Percentiles rank a stretch among this genome's conserved stretches.
These are phyloP conservation scores for Bufo bufo DNA, from an alignment of 2,113 vertebrate species.

Conservation along the genomic window DNA sequence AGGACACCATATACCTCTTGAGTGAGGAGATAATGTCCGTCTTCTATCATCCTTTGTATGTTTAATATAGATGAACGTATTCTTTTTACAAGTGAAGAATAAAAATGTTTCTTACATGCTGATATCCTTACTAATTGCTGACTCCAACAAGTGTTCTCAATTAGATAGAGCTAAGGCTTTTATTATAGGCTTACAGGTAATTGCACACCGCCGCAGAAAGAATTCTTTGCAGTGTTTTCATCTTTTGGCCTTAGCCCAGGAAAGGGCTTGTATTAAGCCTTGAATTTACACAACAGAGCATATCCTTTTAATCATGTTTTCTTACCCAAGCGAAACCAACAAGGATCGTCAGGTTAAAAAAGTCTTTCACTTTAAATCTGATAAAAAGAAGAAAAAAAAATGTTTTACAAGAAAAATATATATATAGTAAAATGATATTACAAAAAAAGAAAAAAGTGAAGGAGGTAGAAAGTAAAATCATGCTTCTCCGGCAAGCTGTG, in stretches of 20 bases:
- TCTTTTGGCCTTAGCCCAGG: constrained; percentile 61
- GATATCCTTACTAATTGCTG: constrained; percentile 58
- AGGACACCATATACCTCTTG: constrained; percentile 59
- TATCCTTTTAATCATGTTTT: constrained; percentile 62
- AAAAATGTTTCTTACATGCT: constrained; percentile 55
- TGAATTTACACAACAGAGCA: constrained; percentile 60
- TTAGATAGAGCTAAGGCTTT: constrained; percentile 59
- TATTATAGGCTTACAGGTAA: constrained; percentile 60
- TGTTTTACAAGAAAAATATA: not conserved
- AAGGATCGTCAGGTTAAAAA: constrained; percentile 62
- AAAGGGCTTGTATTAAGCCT: constrained; percentile 61
- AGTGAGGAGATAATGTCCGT: constrained; percentile 63
- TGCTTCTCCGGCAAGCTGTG: not conserved
- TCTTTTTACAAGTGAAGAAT: constrained; percentile 52
- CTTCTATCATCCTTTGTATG: constrained; percentile 47
- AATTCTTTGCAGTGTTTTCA: constrained; percentile 62
- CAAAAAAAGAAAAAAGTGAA: constrained; percentile 37
- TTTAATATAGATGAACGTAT: constrained; percentile 60
- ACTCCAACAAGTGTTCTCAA: constrained; percentile 61
- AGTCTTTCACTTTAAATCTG: constrained; percentile 63
- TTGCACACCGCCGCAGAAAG: constrained; percentile 52
- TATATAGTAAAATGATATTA: not conserved
- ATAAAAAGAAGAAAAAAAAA: constrained; percentile 64
- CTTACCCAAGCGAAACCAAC: constrained; percentile 62
- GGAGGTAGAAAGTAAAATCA: not conserved